Evolutionary conservation across 2,888 invertebrate genomes (phyloP).

Genomic region (Noctua janthina): DNA sequence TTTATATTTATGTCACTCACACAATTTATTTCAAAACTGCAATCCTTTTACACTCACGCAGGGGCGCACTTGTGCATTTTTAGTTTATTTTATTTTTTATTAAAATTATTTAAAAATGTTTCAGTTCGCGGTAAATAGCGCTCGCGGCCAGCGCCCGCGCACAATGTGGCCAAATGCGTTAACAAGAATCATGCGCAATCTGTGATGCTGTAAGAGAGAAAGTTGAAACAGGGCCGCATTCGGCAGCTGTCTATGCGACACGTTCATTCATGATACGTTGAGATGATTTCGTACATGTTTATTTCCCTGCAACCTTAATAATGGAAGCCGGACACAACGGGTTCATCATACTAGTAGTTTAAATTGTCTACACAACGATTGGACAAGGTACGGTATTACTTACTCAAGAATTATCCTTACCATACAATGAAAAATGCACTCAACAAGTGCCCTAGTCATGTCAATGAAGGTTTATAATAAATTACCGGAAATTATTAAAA

Average conservation of each 20-base stretch:
- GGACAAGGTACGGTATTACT: neutral
- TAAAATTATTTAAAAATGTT: constrained; percentile 59
- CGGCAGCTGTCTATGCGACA: constrained; percentile 53
- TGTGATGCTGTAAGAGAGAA: constrained; percentile 88
- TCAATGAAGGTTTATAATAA: too few relatives aligned
- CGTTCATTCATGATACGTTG: constrained; percentile 56
- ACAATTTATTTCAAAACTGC: constrained; percentile 58
- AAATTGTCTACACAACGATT: neutral
- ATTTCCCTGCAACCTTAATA: neutral
- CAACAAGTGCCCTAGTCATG: too few relatives aligned
- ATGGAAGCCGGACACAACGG: neutral
- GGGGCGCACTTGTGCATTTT: constrained; percentile 72
- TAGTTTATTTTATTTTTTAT: constrained; percentile 15
- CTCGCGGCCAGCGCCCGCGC: constrained; percentile 75
- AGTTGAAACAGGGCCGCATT: constrained; percentile 81
- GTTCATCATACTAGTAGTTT: neutral
- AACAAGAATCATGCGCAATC: constrained; percentile 80
- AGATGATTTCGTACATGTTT: constrained; percentile 11
- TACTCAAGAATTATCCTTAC: neutral
- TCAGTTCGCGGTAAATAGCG: constrained; percentile 69
- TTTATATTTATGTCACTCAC: constrained; percentile 51
- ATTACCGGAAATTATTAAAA: too few relatives aligned
- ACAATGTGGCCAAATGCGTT: constrained; percentile 76
- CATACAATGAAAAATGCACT: too few relatives aligned
- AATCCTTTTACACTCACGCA: constrained; percentile 68